phyloP scores from a whole-genome alignment of 2,113 vertebrate species.

The Phycodurus eques region DNA sequence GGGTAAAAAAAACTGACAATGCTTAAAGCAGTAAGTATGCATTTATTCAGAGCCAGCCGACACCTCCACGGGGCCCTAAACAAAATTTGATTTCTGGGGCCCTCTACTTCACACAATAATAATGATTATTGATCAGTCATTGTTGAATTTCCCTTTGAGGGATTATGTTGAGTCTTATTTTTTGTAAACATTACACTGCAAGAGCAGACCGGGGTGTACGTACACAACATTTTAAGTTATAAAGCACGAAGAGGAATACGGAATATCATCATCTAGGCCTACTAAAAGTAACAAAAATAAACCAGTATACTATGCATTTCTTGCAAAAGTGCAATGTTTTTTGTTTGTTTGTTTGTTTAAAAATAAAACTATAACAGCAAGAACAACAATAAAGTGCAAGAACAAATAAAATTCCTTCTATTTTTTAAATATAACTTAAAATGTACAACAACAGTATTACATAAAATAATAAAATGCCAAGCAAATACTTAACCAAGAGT shows the following conservation, averaged over 20 bases:
- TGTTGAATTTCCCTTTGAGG: background rate
- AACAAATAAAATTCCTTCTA: too few relatives aligned
- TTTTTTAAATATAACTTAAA: too few relatives aligned
- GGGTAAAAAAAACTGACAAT: background rate
- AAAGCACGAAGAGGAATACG: too few relatives aligned
- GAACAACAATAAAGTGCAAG: background rate
- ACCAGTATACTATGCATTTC: too few relatives aligned
- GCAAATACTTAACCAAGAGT: too few relatives aligned
- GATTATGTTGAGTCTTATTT: background rate
- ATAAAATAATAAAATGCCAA: too few relatives aligned
- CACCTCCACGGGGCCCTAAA: too few relatives aligned
- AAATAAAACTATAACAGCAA: background rate
- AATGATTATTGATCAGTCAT: background rate
- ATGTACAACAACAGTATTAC: too few relatives aligned
- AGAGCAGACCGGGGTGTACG: background rate
- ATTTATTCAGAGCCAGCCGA: background rate
- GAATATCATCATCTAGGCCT: too few relatives aligned
- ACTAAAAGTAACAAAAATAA: too few relatives aligned
- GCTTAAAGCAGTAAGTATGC: background rate
- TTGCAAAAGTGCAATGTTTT: too few relatives aligned
- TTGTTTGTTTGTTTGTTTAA: too few relatives aligned
- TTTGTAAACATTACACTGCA: background rate
- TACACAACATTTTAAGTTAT: background rate
- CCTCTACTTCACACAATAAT: background rate
- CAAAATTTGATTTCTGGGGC: background rate